Base-by-base conservation (phyloP, 2,888 invertebrate genomes). In the Apamea crenata region DNA sequence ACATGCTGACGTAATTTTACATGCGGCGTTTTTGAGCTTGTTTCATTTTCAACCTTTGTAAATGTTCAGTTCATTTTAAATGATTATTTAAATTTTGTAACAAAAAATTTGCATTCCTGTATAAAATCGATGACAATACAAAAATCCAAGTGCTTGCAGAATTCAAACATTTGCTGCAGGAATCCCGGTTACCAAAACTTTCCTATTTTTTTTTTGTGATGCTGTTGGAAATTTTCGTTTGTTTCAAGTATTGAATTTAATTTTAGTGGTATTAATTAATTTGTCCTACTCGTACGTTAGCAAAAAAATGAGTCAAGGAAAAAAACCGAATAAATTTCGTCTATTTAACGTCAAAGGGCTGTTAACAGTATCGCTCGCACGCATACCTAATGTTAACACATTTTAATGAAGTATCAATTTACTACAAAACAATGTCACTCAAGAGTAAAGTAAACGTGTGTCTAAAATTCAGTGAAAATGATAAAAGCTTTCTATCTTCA, bases 151-250 rank as follows among this genome's bases (percentile, higher is more conserved):
- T 78, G 56, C 47, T 79, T 78, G 66, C 47, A 56, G 36, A 71
- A 71, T 81, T 66, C 21, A 44, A 83, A 78, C 44, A 70, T 76
- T 81, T 63, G 36, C 47, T 72, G 56, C 78, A 78, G 68, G n/a
- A 63, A 25, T 56, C 1, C 21, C 6, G 32, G 16, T 36, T 63
- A 65, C 40, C 16, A 68, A 67, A 72, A 73, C 40, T 69, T 71
- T 67, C 14, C n/a, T 47, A 50, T 56, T 63, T 75, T 29, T 29
- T 68, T 81, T 68, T 47, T 81, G 50, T 74, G 18, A 18, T 47
- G 25, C 36, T 61, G 61, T 74, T 53, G 32, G 25, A 61, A 18
- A 16, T 36, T 1, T 36, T 61, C 12, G 53, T 75, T 81, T 69
- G 6, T n/a, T 18, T 53, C 18, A 44, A 74, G 8, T 53, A 63